Conservation (phyloP, 1,140 invertebrate species). For the Drosophila virilis region DNA sequence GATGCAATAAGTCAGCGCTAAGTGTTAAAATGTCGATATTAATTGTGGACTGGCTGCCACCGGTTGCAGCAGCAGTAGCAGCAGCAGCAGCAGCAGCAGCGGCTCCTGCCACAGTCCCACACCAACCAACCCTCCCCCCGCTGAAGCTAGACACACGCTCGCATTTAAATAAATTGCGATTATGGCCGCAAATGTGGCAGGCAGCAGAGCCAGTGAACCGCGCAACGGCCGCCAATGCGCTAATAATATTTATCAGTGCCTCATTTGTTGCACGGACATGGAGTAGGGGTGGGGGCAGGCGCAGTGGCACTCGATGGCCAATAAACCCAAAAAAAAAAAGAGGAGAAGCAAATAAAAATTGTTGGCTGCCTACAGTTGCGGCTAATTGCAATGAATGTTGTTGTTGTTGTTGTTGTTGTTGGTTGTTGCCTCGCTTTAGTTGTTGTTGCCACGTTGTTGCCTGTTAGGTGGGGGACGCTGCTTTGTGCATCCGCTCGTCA, state of each 20-base stretch:
- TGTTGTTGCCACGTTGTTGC: conserved; percentile 12
- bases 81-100: conserved; percentile 32
- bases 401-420: conserved; percentile 13
- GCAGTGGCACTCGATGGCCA: conserved; percentile 49
- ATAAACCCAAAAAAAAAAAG: conserved; percentile 59
- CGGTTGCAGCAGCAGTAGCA: conserved; percentile 30
- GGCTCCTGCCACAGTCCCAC: conserved; percentile 6
- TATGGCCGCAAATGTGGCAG: conserved; percentile 78
- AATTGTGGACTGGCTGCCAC: conserved; percentile 68
- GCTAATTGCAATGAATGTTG: conserved; percentile 26
- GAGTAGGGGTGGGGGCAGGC: conserved; percentile 23
- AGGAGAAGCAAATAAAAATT: conserved; percentile 66
- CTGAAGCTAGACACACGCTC: conserved; percentile 7
- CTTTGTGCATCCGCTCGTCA: conserved; percentile 76
- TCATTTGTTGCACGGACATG: conserved; percentile 75
- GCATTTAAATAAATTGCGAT: conserved; percentile 83
- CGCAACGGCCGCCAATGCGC: conserved; percentile 57
- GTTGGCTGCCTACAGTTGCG: conserved; percentile 19
- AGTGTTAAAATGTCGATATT: conserved; percentile 84
- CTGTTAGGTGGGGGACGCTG: conserved; percentile 28
- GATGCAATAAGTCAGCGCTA: conserved; percentile 79
- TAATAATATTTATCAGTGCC: conserved; percentile 82
- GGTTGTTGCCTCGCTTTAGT: conserved; percentile 3
- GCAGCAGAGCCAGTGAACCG: conserved; percentile 42
- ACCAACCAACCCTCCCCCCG: not conserved